Evolutionary conservation across 2,888 invertebrate genomes (phyloP), one percentile per base, ranked within the genome.

Genomic region (Iselma pallidipennis): DNA sequence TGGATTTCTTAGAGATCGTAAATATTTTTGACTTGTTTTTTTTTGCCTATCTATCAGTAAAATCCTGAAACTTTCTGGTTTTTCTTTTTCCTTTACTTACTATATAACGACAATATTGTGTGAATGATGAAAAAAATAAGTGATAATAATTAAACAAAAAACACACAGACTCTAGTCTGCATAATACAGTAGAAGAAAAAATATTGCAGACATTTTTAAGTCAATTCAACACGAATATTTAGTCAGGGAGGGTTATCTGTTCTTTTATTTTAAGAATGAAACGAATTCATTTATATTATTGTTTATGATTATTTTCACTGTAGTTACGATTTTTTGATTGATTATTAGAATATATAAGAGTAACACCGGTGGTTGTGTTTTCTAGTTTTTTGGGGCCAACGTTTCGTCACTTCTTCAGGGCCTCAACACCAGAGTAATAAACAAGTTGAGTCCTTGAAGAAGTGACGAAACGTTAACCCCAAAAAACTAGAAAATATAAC

Each of bases 211-310:
- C n/a, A n/a, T n/a, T 73, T 72, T 70, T 67, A 72, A 68, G 76
- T 76, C 76, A 76, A 76, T 76, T 76, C 73, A 60, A 67, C 57
- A 68, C 68, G 67, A 67, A 73, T 70, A 67, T 69, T 73, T 72
- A 72, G 70, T 74, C 74, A 73, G 72, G 71, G 72, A 73, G 67
- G n/a, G n/a, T n/a, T n/a, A n/a, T n/a, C n/a, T n/a, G n/a, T n/a
- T n/a, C 9, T 37, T 37, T 37, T 37, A 7, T 37, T 45, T 14
- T 6, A 57, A 60, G 52, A 56, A 62, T n/a, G n/a, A 65, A 68
- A 66, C 65, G 63, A 67, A 65, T 68, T 66, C 66, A 64, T 69
- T 69, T 65, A 59, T 23, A 50, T 23, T 29, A 25, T n/a, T n/a
- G n/a, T 50, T 9, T 21, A 50, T 19, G 26, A 25, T 51, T 23